Evolutionary conservation across 2,113 vertebrate genomes (phyloP), one percentile per base, ranked within the genome.

Genomic region (Romanogobio albipinnatus): DNA sequence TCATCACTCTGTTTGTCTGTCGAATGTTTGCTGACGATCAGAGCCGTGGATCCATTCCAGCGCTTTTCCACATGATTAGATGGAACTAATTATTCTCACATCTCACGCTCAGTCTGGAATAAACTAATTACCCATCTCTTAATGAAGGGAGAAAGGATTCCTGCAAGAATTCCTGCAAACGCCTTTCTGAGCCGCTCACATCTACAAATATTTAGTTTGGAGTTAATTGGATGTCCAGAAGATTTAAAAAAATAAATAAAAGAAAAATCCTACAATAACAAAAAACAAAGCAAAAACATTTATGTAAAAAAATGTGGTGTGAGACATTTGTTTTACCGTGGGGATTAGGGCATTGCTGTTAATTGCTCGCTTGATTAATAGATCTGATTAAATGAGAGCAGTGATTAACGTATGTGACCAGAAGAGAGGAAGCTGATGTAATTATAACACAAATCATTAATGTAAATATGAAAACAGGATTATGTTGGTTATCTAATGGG

Each of bases 311-410:
- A 78, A 82, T 13, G 43, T n/a, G 82, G 59, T 58, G 56, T 70
- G 64, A 78, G 51, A 36, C 53, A 77, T 76, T 81, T 71, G 86
- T 84, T 84, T 86, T 77, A 82, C 75, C 79, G 70, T 36, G 87
- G 82, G 79, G 82, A 88, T 81, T 70, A 68, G 79, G 84, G 82
- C 85, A 86, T 89, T 84, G 80, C 58, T 82, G 73, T 86, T 90
- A 87, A 89, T 90, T 91, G 82, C 61, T 77, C 86, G 61, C 89
- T 81, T 88, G 86, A 93, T 92, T 86, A 89, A 91, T 90, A 88
- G 80, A 88, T 90, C 79, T 87, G 88, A 85, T 88, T 88, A 87
- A 85, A 85, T 49, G 86, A 83, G 86, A 86, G 59, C 71, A 86
- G 78, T 82, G 86, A 91, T 90, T 87, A 86, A 90, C 88, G 78